These are phyloP conservation scores for Alfaro cultratus DNA, from an alignment of 2,797 vertebrate genomes.

Conservation along the genomic window DNA sequence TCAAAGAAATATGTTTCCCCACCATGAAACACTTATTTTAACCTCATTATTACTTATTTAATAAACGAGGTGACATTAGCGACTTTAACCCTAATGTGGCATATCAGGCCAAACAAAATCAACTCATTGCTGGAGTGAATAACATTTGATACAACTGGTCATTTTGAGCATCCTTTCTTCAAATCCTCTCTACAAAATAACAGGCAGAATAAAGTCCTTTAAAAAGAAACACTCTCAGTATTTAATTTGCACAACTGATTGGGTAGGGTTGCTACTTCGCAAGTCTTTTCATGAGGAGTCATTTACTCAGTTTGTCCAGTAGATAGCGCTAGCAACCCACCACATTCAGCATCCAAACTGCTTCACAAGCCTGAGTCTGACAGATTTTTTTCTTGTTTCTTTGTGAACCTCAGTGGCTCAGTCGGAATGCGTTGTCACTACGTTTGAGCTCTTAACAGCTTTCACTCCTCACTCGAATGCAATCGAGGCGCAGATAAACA, in stretches of 20 bases:
- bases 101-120: background rate
- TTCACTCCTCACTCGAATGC: constrained; percentile 21
- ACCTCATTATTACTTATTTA: background rate
- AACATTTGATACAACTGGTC: background rate
- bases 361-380: background rate
- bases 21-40: background rate
- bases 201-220: background rate
- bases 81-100: background rate
- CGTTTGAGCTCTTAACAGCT: background rate
- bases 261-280: background rate
- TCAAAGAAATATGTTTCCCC: background rate
- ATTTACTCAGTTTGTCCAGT: constrained; percentile 56
- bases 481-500: constrained; percentile 13
- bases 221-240: background rate
- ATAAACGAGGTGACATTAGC: background rate
- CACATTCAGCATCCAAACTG: constrained; percentile 9
- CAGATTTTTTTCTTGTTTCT: background rate
- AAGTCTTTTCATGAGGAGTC: background rate
- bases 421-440: background rate
- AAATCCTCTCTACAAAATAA: background rate
- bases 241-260: background rate
- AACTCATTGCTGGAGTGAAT: background rate
- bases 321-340: constrained; percentile 62
- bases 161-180: background rate
- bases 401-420: background rate